phyloP scores from a whole-genome alignment of 2,113 vertebrate species.

The Nansenia antarctica region DNA sequence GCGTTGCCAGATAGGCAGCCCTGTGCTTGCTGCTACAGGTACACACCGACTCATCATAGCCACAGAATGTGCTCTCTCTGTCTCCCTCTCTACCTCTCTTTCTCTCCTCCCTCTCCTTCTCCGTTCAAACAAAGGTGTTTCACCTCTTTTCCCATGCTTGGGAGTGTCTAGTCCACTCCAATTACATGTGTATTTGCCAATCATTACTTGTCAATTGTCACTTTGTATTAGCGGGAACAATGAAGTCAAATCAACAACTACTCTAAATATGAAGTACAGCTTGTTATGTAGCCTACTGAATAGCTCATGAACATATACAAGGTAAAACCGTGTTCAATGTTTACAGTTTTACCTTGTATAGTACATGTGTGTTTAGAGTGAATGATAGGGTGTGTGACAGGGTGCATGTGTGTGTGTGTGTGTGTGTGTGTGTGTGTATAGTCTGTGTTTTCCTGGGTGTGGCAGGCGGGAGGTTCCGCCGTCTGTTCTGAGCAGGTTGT shows the following conservation, averaged over 20 bases:
- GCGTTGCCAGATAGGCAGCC: background rate
- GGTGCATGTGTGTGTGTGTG: background rate
- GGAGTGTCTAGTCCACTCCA: background rate
- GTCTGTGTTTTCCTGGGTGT: slow-evolving; percentile 56
- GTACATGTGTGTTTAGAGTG: background rate
- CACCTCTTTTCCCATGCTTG: background rate
- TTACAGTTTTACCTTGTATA: background rate
- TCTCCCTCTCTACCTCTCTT: background rate
- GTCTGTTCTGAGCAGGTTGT: slow-evolving; percentile 28
- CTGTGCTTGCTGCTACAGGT: background rate
- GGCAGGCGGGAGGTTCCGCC: slow-evolving; percentile 51
- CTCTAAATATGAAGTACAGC: too few species aligned
- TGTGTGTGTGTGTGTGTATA: slow-evolving; percentile 36
- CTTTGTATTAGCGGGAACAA: too few species aligned
- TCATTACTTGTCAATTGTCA: too few species aligned
- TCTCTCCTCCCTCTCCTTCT: background rate
- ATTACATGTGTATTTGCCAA: too few species aligned
- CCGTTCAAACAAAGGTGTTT: background rate
- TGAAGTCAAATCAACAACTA: too few species aligned
- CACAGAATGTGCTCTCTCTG: background rate
- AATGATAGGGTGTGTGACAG: background rate
- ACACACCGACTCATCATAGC: background rate
- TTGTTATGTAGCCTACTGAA: too few species aligned
- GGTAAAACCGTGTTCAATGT: background rate
- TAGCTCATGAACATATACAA: too few species aligned